Evolutionary conservation across 2,113 vertebrate species (phyloP).

Genomic region (Rhynchopsitta pachyrhyncha): DNA sequence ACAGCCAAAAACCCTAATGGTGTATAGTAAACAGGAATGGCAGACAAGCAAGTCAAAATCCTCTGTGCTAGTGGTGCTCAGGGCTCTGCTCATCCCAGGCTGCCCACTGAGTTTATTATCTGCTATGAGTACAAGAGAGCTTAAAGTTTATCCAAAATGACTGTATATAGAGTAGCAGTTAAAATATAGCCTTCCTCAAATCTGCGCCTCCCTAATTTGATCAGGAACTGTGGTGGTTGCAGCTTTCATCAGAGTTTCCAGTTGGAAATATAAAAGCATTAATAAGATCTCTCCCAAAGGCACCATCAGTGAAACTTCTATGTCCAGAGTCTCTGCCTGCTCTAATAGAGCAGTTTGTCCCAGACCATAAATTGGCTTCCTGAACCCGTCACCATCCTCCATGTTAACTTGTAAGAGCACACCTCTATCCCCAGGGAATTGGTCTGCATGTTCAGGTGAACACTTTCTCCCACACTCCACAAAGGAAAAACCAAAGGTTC

Average conservation of each 20-base stretch:
- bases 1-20: neutral
- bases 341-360: neutral
- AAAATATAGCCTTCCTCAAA: neutral
- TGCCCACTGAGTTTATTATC: neutral
- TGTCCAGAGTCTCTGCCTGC: neutral
- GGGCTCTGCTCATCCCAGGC: neutral
- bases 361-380: neutral
- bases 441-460: neutral
- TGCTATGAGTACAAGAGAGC: neutral
- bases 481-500: neutral
- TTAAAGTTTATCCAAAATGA: neutral
- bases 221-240: neutral
- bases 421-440: neutral
- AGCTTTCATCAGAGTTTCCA: neutral
- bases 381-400: neutral
- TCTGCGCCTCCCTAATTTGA: neutral
- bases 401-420: neutral
- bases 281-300: neutral
- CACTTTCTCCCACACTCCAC: neutral
- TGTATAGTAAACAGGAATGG: neutral
- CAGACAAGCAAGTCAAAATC: neutral
- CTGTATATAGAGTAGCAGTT: neutral
- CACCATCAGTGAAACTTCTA: neutral
- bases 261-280: neutral
- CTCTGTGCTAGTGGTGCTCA: neutral